These are phyloP conservation scores for Agelaius phoeniceus DNA, from an alignment of 2,113 vertebrate species.

Conservation along the genomic window DNA sequence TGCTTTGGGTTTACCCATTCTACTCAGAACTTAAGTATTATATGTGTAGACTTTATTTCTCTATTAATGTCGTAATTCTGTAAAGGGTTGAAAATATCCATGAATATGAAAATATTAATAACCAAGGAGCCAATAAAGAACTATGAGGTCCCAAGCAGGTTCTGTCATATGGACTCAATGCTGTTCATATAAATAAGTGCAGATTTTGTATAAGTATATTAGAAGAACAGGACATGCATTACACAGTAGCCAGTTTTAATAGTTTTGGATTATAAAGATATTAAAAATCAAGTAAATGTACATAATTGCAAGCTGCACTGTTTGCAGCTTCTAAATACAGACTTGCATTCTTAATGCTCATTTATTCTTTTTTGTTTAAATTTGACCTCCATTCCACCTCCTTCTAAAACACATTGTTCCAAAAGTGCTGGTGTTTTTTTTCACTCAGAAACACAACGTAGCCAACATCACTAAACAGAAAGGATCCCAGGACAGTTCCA, in stretches of 20 bases:
- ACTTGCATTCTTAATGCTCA: background rate
- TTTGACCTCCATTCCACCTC: constrained; percentile 47
- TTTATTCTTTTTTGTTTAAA: background rate
- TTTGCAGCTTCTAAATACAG: background rate
- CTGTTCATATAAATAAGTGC: background rate
- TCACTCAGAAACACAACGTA: background rate
- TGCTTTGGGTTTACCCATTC: background rate
- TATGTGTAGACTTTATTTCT: background rate
- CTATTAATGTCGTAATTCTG: background rate
- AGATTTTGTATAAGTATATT: background rate
- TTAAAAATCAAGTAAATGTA: background rate
- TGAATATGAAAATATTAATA: constrained; percentile 33
- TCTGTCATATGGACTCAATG: background rate
- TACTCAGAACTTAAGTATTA: background rate
- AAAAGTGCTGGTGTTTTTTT: constrained; percentile 16
- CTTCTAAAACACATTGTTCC: background rate
- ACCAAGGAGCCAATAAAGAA: background rate
- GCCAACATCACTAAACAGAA: background rate
- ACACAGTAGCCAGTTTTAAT: background rate
- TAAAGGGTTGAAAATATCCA: background rate
- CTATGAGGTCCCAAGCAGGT: background rate
- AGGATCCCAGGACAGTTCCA: background rate
- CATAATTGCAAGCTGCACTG: background rate
- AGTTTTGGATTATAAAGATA: background rate
- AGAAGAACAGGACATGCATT: background rate